phyloP scores from a whole-genome alignment of 2,888 invertebrate genomes.

The Marasmarcha lunaedactyla region DNA sequence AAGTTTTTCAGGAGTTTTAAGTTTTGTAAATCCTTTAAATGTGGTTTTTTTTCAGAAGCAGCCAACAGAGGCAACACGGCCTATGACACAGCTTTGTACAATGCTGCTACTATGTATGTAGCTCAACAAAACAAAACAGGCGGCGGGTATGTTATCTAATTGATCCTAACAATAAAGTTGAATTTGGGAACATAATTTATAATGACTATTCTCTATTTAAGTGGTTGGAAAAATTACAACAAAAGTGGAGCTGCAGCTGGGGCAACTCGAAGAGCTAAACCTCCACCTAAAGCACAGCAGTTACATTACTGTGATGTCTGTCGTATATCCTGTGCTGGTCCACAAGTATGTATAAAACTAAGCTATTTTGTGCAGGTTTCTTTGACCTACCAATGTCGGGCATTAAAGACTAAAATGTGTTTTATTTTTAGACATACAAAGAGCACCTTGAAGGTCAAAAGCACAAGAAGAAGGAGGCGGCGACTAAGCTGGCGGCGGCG shows the following conservation, averaged over 20 bases:
- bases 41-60: constrained; percentile 40
- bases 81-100: constrained; percentile 95
- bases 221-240: constrained; percentile 60
- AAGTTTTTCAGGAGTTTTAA: neutral
- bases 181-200: too few species aligned
- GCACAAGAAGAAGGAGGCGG: constrained; percentile 97
- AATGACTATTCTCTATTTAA: too few species aligned
- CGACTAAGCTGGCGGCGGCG: constrained; percentile 72
- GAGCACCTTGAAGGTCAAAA: constrained; percentile 99
- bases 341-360: constrained; percentile 77
- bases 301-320: constrained; percentile 99
- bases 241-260: constrained; percentile 63
- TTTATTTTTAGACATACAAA: constrained; percentile 48
- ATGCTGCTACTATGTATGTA: constrained; percentile 95
- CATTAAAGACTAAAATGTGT: too few species aligned
- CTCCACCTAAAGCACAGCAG: constrained; percentile 91
- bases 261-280: constrained; percentile 77
- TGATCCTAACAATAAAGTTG: too few species aligned
- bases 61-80: constrained; percentile 83
- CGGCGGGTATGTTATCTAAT: constrained; percentile 37
- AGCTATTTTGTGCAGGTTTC: too few species aligned
- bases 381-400: too few species aligned
- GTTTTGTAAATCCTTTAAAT: neutral
- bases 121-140: constrained; percentile 79
- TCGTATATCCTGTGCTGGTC: constrained; percentile 97